Evolutionary conservation across 2,797 vertebrate genomes (phyloP).

Genomic region (Tokudaia tokunoshimensis): DNA sequence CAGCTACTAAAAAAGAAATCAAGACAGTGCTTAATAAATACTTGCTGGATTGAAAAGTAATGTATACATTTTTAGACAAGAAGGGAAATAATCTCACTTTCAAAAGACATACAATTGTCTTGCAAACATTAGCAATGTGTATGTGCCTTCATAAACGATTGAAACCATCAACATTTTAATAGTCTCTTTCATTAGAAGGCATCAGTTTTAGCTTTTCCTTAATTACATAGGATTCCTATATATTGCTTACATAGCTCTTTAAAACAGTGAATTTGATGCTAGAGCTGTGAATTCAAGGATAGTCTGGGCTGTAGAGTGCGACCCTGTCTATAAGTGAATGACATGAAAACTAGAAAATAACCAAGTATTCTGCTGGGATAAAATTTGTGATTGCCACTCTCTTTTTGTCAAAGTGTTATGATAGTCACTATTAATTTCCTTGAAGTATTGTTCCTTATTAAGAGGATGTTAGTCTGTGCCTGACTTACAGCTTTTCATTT

Average conservation of each 20-base stretch:
- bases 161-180: neutral
- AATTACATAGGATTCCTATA: neutral
- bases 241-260: constrained; percentile 17
- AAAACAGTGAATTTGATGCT: neutral
- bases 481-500: neutral
- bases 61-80: neutral
- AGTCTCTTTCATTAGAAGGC: neutral
- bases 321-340: neutral
- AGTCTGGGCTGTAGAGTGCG: too few species aligned
- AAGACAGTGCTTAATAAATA: neutral
- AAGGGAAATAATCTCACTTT: constrained; percentile 6
- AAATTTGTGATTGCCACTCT: constrained; percentile 34
- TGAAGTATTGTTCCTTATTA: neutral
- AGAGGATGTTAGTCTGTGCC: neutral
- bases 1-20: neutral
- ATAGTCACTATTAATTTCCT: neutral
- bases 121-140: neutral
- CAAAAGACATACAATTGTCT: neutral
- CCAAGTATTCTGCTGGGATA: neutral
- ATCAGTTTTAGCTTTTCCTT: constrained; percentile 1
- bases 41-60: constrained; percentile 6
- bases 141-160: neutral
- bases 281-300: neutral
- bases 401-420: neutral
- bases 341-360: neutral